Evolutionary conservation across 2,797 vertebrate species (phyloP), one percentile per base, ranked within the genome.

Genomic region (Rhinatrema bivittatum): DNA sequence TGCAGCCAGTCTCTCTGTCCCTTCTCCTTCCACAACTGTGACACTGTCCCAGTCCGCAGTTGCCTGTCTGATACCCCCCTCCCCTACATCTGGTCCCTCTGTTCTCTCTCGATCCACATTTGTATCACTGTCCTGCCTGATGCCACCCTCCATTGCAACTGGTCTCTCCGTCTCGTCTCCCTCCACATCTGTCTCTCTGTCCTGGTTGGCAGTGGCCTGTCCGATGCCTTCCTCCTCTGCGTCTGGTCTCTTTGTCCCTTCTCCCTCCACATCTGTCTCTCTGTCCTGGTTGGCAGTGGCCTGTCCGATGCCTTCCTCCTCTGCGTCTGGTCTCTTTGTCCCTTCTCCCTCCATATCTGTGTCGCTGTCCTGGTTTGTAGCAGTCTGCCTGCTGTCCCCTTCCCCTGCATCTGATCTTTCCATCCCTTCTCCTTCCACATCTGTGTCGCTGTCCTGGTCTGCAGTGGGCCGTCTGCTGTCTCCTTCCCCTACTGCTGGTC

Each of bases 371-470:
- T 12, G 11, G 11, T 27, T 11, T 6, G 15, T 5, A 17, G 17
- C 19, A 35, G 38, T 17, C 3, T 18, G 40, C 13, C 13, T 33
- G 15, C 42, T 39, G 2, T 28, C 36, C 18, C 10, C 22, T 40
- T 5, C 11, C 29, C 38, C 6, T 13, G 29, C 12, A 28, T 17
- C 21, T n/a, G 48, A 36, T 14, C 34, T 55, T 1, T 13, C 39
- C 11, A 49, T 28, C 7, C 18, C 17, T 9, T 60, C 49, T 27
- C 60, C 61, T 15, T 70, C 53, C 11, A 45, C 16, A 25, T 57
- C 62, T 15, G 65, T 60, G 25, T 62, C 59, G 24, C 58, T 60
- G 38, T 53, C 59, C 11, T 52, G 10, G 8, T 32, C 29, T 5
- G 32, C n/a, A 19, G 4, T 27, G 46, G 20, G 23, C 20, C 3